phyloP scores from a whole-genome alignment of 2,113 vertebrate genomes.

The Dipodomys ordii region DNA sequence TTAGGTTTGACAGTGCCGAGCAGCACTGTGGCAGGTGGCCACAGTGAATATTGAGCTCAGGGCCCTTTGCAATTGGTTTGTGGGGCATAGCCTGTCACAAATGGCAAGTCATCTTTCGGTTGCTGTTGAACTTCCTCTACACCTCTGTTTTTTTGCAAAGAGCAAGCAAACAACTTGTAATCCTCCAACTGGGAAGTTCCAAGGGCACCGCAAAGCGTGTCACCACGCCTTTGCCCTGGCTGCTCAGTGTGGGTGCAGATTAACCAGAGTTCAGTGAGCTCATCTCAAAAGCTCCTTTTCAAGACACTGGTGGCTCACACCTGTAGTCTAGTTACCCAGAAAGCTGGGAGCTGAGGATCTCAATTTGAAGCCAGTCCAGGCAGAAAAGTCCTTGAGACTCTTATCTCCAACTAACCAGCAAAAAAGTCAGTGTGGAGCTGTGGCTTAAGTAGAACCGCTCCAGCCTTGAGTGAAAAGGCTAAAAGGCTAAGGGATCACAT shows the following conservation, averaged over 20 bases:
- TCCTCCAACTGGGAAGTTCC: background rate
- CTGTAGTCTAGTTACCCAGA: too few relatives aligned
- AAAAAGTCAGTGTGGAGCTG: too few relatives aligned
- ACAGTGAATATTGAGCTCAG: background rate
- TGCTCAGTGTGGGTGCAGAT: background rate
- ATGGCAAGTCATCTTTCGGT: background rate
- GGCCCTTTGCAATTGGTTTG: background rate
- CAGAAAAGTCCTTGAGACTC: background rate
- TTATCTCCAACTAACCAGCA: too few relatives aligned
- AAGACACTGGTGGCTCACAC: background rate
- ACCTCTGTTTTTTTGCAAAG: constrained; percentile 14
- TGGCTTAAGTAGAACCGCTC: too few relatives aligned
- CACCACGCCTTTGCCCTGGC: background rate
- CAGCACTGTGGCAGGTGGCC: background rate
- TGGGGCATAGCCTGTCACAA: constrained; percentile 1
- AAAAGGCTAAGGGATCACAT: too few relatives aligned
- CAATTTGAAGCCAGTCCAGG: too few relatives aligned
- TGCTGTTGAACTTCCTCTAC: constrained; percentile 23
- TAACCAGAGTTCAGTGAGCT: background rate
- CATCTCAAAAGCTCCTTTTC: rapidly evolving
- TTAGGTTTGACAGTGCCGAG: background rate
- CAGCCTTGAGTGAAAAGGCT: too few relatives aligned
- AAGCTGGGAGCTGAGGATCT: too few relatives aligned
- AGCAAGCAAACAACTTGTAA: background rate
- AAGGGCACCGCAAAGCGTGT: background rate